Evolutionary conservation across 1,140 invertebrate genomes (phyloP), one percentile per base, ranked within the genome.

Genomic region (Zaprionus lachaisei): DNA sequence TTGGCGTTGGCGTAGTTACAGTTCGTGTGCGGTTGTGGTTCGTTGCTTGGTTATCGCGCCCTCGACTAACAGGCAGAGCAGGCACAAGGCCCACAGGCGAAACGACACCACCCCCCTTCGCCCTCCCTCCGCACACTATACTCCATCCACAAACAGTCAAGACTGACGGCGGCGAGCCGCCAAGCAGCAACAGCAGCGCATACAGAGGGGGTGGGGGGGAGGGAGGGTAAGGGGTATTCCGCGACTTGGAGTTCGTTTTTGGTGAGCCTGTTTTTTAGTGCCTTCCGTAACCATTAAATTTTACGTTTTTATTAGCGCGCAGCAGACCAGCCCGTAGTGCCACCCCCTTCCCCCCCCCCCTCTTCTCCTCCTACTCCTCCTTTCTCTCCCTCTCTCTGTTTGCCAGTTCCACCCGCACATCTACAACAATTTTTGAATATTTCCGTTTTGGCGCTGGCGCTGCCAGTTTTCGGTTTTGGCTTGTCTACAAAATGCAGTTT

Each of bases 201-300:
- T 17, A 5, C 24, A 26, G 37, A 15, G 41, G 1, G 34, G 12
- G 2, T 28, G 1, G 34, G 6, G 2, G 31, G 28, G 28, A 11
- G 26, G 65, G 0, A 49, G 61, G 41, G 12, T 7, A 24, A 41
- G 64, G 49, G 70, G 7, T 28, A 41, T 6, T 14, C 72, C 70
- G 68, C 78, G 67, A 86, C 71, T 89, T 81, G 71, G 54, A 69
- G 72, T 72, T 70, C 62, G 71, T 85, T 83, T 85, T 83, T 77
- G 81, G 84, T 89, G 81, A 89, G 84, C 86, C 85, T 90, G 85
- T 90, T 90, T 90, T 90, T 90, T 90, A 90, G 85, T 90, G 85
- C 81, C 85, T 90, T 90, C 85, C 85, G 85, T 90, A 90, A 90
- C 85, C 85, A 91, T 90, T 90, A 90, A 90, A 90, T 90, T 90